Base-by-base conservation (phyloP, 53 echinoderm and acorn worm species). In the Paracentrotus lividus region DNA sequence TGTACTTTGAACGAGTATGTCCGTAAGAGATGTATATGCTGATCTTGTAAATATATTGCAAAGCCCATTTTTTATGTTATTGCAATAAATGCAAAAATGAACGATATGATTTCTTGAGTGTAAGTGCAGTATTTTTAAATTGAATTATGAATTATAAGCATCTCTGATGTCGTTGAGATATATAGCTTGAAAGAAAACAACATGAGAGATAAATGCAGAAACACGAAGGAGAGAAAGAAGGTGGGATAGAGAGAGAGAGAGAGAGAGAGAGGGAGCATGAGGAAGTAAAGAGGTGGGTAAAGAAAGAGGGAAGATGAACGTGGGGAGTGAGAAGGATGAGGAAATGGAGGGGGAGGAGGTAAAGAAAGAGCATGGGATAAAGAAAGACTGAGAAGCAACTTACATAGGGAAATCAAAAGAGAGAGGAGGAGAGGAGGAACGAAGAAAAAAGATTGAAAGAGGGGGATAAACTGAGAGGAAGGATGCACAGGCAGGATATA, bases 11-110 rank as follows among this genome's bases (percentile, higher is more conserved):
- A 55, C 57, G 56, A 87, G 33, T 55, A 89, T 89, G 43, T 59
- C 64, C 60, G 4, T 43, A n/a, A 89, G 92, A 92, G 56, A 55
- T 78, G 81, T 78, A 92, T 78, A 92, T 78, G 81, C 81, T 78
- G 38, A 92, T 92, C 18, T 1, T 92, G 92, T 92, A 92, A 49
- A 92, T 49, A 92, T 49, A 91, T 91, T 92, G 92, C 92, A 81
- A 92, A 54, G 81, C 77, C 81, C 52, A 56, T 92, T 92, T 91
- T 92, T 52, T 92, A 92, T 92, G 92, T 92, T 92, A 92, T 81
- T 92, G 92, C 92, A 92, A 92, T 92, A 92, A 92, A 92, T 90
- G 92, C 92, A 91, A 78, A 92, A 60, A 61, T 81, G 26, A 81
- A 81, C 44, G 76, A 81, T n/a, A n/a, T n/a, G n/a, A n/a, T n/a